Evolutionary conservation across 2,113 vertebrate genomes (phyloP), one percentile per base, ranked within the genome.

Genomic region (Heterotis niloticus): DNA sequence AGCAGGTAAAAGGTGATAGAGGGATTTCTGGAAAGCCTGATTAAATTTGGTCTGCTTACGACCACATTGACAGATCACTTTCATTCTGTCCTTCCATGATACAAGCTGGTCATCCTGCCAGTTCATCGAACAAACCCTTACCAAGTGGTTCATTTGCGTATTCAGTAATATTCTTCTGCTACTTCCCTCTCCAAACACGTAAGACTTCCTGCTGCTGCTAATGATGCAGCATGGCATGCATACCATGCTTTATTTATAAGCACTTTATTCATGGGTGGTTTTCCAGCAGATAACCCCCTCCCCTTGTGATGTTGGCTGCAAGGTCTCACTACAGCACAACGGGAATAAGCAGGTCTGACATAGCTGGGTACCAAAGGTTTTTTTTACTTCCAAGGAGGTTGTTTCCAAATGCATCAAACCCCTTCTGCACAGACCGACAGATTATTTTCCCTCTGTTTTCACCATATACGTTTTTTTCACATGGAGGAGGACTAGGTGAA

Each of bases 191-290:
- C 62, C 56, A 62, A 26, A 1, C 14, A 60, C 71, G 34, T 5
- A 28, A 44, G 34, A 7, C 51, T n/a, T 62, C 34, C 28, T 52
- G 51, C 56, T 67, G 14, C 20, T 16, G 23, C 59, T 71, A 64
- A 79, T 64, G 34, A 72, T 20, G 12, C 54, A 73, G 23, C 34
- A 52, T 24, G 20, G 59, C 59, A 62, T 20, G 24, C 20, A 26
- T 24, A 64, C 73, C 65, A 52, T 54, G 57, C 59, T 64, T 59
- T 1, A 14, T 26, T 64, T 18, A 17, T 18, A 44, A 12, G 60
- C 73, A 34, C 73, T 79, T 79, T 73, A 79, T 79, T 79, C 78
- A 73, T 79, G 34, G 60, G 23, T 24, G 18, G 60, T 56, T 44
- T n/a, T 79, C 23, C 18, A 59, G 34, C 57, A 79, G 68, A 13